A percentile compares a stretch with the other conserved stretches of the same genome.
phyloP scores from a whole-genome alignment of 2,888 invertebrate species.

The Apamea anceps region DNA sequence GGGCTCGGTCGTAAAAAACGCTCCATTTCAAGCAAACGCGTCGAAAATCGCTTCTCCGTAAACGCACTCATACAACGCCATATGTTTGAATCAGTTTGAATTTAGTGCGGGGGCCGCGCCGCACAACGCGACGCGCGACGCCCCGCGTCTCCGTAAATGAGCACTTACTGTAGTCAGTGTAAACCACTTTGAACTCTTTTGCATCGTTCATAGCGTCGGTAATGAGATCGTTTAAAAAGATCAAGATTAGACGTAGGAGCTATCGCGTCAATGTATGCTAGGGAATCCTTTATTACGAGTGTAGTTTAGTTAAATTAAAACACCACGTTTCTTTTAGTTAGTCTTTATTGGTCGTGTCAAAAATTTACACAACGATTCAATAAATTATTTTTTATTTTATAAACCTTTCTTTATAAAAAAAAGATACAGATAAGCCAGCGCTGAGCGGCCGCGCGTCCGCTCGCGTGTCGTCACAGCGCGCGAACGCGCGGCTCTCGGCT shows the following conservation, averaged over 20 bases:
- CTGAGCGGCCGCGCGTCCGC: constrained; percentile 20
- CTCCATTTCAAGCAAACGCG: no score
- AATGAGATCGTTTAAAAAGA: not conserved
- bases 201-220: no score
- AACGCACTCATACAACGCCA: no score
- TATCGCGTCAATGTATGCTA: not conserved
- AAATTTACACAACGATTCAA: constrained; percentile 78
- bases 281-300: not conserved
- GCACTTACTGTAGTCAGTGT: not conserved
- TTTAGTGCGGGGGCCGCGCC: no score
- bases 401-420: constrained; percentile 71
- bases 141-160: no score
- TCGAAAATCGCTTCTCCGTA: no score
- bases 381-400: constrained; percentile 75
- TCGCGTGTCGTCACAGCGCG: not conserved
- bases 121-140: no score
- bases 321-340: constrained; percentile 42
- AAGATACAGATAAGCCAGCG: constrained; percentile 55
- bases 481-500: not conserved
- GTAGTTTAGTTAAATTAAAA: constrained; percentile 30
- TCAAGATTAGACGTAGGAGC: not conserved
- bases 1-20: no score
- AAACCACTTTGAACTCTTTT: not conserved
- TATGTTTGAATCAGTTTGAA: no score
- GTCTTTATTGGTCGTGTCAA: constrained; percentile 82